Conservation (phyloP, 37 sponge, comb jelly and placozoan species). For the Agelas oroides region DNA sequence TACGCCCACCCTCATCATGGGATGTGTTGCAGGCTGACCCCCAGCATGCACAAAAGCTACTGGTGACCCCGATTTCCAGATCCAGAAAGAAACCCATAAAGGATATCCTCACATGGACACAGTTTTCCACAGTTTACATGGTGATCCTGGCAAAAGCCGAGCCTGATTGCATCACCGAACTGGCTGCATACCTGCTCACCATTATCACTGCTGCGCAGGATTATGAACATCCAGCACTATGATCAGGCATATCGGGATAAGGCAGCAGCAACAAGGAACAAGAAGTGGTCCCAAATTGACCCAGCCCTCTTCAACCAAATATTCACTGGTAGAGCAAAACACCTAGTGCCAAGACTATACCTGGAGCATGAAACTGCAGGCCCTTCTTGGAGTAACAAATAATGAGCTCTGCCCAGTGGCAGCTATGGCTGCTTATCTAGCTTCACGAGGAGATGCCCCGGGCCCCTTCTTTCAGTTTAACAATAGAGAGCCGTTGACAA, state of each 20-base stretch:
- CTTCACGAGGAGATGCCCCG: too few relatives aligned
- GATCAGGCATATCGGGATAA: slow-evolving; percentile 5
- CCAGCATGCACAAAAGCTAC: neutral
- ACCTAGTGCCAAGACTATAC: neutral
- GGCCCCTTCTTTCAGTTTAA: neutral
- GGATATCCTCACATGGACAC: slow-evolving; percentile 1
- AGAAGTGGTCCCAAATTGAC: slow-evolving; percentile 13
- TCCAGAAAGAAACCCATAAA: neutral
- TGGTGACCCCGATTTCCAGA: neutral
- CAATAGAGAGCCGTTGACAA: neutral
- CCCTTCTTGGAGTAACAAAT: too few relatives aligned
- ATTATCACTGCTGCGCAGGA: neutral
- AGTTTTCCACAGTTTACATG: neutral
- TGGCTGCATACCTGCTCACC: neutral
- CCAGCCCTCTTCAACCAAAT: neutral
- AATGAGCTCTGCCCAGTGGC: neutral
- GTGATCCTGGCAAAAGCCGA: neutral
- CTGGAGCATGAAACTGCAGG: too few relatives aligned
- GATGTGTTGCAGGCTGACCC: slow-evolving; percentile 14
- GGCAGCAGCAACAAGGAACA: slow-evolving; percentile 17
- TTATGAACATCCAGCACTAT: slow-evolving; percentile 6
- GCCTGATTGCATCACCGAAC: too few relatives aligned
- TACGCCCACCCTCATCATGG: neutral
- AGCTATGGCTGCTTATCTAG: too few relatives aligned
- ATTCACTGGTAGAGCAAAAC: neutral